A percentile compares a stretch with the other conserved stretches of the same genome.
Evolutionary conservation across 1,140 invertebrate genomes (phyloP).

Genomic region (Leptinotarsa defecta): DNA sequence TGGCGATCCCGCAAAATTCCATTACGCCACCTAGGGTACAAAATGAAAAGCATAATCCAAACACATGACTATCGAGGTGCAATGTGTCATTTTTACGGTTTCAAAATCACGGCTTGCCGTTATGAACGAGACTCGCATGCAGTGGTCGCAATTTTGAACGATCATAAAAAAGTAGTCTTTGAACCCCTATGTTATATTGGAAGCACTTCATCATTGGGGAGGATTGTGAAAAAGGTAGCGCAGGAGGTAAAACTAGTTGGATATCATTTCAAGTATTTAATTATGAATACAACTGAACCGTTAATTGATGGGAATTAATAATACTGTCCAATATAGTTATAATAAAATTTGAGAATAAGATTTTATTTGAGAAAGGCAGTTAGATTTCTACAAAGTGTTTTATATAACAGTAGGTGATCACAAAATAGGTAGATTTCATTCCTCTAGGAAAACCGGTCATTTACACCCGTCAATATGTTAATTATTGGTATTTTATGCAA

Average conservation of each 20-base stretch:
- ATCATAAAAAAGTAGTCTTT: slow-evolving; percentile 29
- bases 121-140: slow-evolving; percentile 7
- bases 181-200: slow-evolving; percentile 22
- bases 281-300: no score
- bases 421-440: no score
- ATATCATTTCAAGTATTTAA: no score
- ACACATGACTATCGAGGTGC: slow-evolving; percentile 22
- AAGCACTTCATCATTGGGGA: slow-evolving; percentile 1
- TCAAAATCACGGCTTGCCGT: slow-evolving; percentile 16
- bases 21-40: neutral
- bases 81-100: slow-evolving; percentile 28
- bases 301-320: no score
- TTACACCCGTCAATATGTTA: no score
- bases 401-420: no score
- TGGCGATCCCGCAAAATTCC: slow-evolving; percentile 10
- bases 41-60: slow-evolving; percentile 23
- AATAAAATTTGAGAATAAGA: no score
- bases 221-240: neutral
- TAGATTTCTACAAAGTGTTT: no score
- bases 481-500: no score
- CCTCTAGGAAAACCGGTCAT: no score
- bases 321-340: no score
- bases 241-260: neutral
- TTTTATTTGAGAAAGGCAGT: no score
- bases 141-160: slow-evolving; percentile 25